phyloP scores from a whole-genome alignment of 2,797 vertebrate species.

The Darevskia mixta region DNA sequence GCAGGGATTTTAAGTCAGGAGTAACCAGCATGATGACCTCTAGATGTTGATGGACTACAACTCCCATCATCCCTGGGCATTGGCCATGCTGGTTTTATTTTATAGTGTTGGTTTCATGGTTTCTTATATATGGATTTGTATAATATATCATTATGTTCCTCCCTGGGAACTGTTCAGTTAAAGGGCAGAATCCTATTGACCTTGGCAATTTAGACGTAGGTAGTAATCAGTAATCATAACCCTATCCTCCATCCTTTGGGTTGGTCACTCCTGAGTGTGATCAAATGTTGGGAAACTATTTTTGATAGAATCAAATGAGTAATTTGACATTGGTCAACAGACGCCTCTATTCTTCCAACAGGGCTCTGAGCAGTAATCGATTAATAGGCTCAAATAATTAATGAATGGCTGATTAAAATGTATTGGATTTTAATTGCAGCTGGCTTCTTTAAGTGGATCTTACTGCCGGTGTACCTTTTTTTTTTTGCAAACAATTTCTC shows the following conservation, averaged over 20 bases:
- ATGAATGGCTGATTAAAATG: constrained; percentile 19
- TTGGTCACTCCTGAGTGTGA: not conserved
- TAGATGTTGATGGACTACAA: no score
- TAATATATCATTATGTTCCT: no score
- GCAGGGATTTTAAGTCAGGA: no score
- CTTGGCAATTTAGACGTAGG: no score
- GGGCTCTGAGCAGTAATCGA: not conserved
- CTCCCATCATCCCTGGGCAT: no score
- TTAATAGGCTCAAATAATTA: constrained; percentile 22
- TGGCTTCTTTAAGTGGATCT: not conserved
- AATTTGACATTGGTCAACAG: not conserved
- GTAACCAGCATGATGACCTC: no score
- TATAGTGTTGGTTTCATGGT: no score
- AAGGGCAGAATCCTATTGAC: not conserved
- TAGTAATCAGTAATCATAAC: no score
- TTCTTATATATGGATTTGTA: no score
- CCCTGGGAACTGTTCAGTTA: no score
- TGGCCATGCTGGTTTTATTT: no score
- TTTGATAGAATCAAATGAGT: not conserved
- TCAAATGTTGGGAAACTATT: not conserved
- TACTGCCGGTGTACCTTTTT: not conserved
- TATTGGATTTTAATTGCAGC: constrained; percentile 1
- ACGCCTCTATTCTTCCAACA: not conserved
- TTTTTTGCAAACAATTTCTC: not conserved
- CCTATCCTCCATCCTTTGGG: not conserved